Base-by-base conservation (phyloP, 2,113 vertebrate genomes). In the Glaucomys volans region DNA sequence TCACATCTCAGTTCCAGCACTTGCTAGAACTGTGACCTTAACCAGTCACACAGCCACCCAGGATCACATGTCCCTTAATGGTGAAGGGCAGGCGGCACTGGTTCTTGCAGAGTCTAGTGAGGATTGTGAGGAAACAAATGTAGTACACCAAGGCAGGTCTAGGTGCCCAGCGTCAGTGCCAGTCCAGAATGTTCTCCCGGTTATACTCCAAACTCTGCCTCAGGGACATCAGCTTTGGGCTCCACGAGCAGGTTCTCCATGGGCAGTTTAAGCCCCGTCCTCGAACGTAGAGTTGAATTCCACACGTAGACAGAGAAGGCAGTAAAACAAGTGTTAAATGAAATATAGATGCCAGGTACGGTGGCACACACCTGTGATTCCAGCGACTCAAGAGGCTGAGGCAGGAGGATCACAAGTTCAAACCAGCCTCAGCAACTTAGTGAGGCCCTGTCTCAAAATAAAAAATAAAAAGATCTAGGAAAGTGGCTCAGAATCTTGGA, bases 251-350 rank as follows among this genome's bases (percentile, higher is more conserved):
- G 54, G 22, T 28, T 47, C 5, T 5, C 13, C 22, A 35, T 40
- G 24, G 6, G 59, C 59, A 62, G 59, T 24, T 28, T 62, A 4
- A 37, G 47, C n/a, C 84, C 44, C 0, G 0, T 50, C 69, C 0
- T 2, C 12, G 13, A 20, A 3, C n/a, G 16, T 17, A 24, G 32
- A 59, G 18, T 35, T 67, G 9, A 42, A 22, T 30, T 42, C n/a
- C 12, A 1, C 40, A 62, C 17, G 35, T 22, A 42, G 52, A 86
- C 35, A 13, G 42, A 62, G 17, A 7, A 4, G 2, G 44, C 47
- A 20, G 30, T 20, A 35, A 57, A 37, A 42, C 18, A 26, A n/a
- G 9, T 0, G 5, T 4, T 20, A 13, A 10, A 9, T 1, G 22
- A 71, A 35, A n/a, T 28, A 28, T 22, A 8, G 20, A 22, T 24